Conservation (phyloP, 2,888 invertebrate genomes). For the Melangyna quadrimaculata region DNA sequence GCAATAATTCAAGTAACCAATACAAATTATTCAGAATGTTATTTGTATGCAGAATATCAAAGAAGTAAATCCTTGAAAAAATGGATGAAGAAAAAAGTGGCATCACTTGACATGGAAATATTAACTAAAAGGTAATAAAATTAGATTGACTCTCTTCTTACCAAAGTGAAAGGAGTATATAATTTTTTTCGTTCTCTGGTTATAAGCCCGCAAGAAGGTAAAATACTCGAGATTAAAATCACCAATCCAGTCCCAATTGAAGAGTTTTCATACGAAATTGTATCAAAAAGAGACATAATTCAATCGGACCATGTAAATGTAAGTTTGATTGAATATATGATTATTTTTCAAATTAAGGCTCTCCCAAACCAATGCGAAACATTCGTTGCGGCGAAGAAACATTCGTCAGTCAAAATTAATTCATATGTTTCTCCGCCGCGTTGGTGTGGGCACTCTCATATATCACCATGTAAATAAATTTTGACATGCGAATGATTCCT, state of each 20-base stretch:
- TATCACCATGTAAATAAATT: too few relatives aligned
- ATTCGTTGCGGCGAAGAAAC: too few relatives aligned
- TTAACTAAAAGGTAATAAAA: conserved; percentile 12
- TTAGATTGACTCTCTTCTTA: background rate
- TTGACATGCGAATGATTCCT: too few relatives aligned
- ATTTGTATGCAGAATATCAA: conserved; percentile 4
- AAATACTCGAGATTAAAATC: conserved; percentile 87
- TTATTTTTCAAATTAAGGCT: too few relatives aligned
- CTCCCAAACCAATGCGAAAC: too few relatives aligned
- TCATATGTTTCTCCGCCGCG: too few relatives aligned
- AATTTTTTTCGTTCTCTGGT: background rate
- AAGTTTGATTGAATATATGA: background rate
- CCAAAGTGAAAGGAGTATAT: background rate
- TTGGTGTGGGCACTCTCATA: too few relatives aligned
- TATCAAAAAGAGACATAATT: conserved; percentile 93
- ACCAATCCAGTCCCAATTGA: conserved; percentile 87
- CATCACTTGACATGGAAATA: background rate
- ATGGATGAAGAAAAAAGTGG: background rate
- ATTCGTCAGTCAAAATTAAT: too few relatives aligned
- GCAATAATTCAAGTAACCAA: background rate
- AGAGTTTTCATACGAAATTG: conserved; percentile 88
- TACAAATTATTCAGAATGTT: background rate
- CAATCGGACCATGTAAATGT: conserved; percentile 87
- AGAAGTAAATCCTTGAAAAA: background rate
- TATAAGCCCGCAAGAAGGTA: conserved; percentile 84